A percentile compares a stretch with the other conserved stretches of the same genome.
These are phyloP conservation scores for Agrotis puta DNA, from an alignment of 2,888 invertebrate genomes.

Conservation along the genomic window DNA sequence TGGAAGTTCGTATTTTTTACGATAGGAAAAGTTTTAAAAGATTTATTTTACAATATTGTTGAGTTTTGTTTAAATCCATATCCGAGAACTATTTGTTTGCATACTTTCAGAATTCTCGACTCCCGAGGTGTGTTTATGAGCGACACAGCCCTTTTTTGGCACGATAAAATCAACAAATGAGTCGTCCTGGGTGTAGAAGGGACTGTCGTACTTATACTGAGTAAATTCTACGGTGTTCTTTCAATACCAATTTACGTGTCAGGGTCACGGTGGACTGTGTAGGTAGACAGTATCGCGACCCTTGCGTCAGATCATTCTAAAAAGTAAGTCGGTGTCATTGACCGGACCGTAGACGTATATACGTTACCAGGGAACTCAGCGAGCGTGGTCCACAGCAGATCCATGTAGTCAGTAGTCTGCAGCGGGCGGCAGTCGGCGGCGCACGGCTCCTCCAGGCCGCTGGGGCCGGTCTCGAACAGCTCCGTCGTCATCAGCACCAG, in stretches of 20 bases:
- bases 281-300: too few relatives aligned
- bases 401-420: constrained; percentile 97
- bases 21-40: too few relatives aligned
- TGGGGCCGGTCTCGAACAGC: constrained; percentile 93
- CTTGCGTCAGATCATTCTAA: too few relatives aligned
- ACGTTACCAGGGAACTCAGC: constrained; percentile 97
- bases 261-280: too few relatives aligned
- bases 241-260: too few relatives aligned
- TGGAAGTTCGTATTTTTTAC: background rate
- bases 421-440: constrained; percentile 93
- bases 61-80: background rate
- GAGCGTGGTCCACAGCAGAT: constrained; percentile 97
- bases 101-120: background rate
- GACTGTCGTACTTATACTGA: too few relatives aligned
- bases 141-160: background rate
- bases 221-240: too few relatives aligned
- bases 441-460: constrained; percentile 86
- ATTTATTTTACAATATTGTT: background rate
- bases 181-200: too few relatives aligned
- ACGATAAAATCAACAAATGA: too few relatives aligned
- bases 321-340: too few relatives aligned
- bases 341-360: too few relatives aligned
- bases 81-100: background rate
- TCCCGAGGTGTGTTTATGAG: background rate
- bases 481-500: constrained; percentile 98